Percentiles rank a stretch among this genome's conserved stretches.
Evolutionary conservation across 2,888 invertebrate genomes (phyloP).

Genomic region (Sesia bembeciformis): DNA sequence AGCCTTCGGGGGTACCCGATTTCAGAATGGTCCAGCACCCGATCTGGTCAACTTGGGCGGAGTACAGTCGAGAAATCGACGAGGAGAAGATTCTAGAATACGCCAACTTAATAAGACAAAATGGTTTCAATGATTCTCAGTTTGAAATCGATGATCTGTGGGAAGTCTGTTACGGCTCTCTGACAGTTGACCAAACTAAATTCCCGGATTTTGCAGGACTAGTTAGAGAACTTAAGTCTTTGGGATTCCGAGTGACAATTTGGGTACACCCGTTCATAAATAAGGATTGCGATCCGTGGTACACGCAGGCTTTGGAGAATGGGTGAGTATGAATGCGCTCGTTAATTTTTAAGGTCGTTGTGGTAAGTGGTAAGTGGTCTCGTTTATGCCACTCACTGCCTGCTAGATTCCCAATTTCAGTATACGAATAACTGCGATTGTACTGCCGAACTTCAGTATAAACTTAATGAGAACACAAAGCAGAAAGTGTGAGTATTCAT

Average conservation of each 20-base stretch:
- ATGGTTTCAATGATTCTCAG: conserved; percentile 82
- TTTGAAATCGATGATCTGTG: conserved; percentile 91
- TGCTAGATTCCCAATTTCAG: too few species aligned
- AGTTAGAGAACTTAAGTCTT: conserved; percentile 72
- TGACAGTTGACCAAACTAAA: conserved; percentile 79
- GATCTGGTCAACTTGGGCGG: conserved; percentile 93
- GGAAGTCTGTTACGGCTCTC: conserved; percentile 89
- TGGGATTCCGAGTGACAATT: conserved; percentile 83
- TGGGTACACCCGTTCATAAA: conserved; percentile 94
- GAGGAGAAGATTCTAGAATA: conserved; percentile 77
- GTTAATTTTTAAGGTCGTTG: too few species aligned
- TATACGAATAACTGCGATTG: too few species aligned
- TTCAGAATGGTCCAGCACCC: conserved; percentile 82
- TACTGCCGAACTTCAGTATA: too few species aligned
- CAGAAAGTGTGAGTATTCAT: too few species aligned
- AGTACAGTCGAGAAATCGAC: conserved; percentile 77
- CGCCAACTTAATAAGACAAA: conserved; percentile 76
- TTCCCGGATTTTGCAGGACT: conserved; percentile 81
- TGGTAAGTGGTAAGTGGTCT: too few species aligned
- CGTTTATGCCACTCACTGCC: too few species aligned
- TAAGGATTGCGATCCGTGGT: conserved; percentile 77
- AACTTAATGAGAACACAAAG: too few species aligned
- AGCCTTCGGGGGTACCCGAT: conserved; percentile 78
- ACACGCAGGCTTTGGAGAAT: conserved; percentile 68
- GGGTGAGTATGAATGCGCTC: conserved; percentile 42